phyloP scores from a whole-genome alignment of 1,140 invertebrate genomes.

The Bombus breviceps region DNA sequence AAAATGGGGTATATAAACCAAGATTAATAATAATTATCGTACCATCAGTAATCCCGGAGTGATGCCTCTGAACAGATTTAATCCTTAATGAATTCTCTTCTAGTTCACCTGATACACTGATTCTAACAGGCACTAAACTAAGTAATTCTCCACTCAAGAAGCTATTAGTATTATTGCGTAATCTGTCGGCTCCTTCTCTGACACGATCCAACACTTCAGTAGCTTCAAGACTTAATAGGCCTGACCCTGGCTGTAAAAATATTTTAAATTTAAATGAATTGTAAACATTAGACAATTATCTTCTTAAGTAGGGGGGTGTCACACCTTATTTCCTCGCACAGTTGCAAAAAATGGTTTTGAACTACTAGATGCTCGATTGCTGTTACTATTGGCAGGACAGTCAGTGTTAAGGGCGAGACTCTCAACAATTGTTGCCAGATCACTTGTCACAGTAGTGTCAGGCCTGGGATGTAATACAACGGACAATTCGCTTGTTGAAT shows the following conservation, averaged over 20 bases:
- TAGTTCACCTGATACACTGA: constrained; percentile 81
- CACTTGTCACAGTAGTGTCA: constrained; percentile 86
- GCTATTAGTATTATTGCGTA: constrained; percentile 91
- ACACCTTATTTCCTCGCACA: constrained; percentile 80
- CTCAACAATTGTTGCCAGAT: constrained; percentile 93
- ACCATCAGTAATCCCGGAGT: constrained; percentile 73
- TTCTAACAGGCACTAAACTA: constrained; percentile 81
- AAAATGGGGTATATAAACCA: background rate
- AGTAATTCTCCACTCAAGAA: constrained; percentile 88
- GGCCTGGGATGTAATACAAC: constrained; percentile 85
- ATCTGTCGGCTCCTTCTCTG: constrained; percentile 87
- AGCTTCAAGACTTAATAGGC: constrained; percentile 82
- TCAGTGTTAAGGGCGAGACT: constrained; percentile 87
- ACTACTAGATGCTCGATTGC: constrained; percentile 79
- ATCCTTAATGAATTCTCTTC: constrained; percentile 80
- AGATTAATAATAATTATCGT: constrained; percentile 42
- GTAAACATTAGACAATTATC: background rate
- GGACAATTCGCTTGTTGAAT: constrained; percentile 82
- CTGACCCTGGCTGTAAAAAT: constrained; percentile 74
- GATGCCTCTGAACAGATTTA: constrained; percentile 75
- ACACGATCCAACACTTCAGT: constrained; percentile 86
- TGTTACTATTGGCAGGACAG: constrained; percentile 78
- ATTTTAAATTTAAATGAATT: background rate
- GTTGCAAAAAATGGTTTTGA: constrained; percentile 78
- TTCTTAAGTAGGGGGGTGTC: constrained; percentile 10